phyloP scores from a whole-genome alignment of 2,888 invertebrate species.

The Morpho achilles region DNA sequence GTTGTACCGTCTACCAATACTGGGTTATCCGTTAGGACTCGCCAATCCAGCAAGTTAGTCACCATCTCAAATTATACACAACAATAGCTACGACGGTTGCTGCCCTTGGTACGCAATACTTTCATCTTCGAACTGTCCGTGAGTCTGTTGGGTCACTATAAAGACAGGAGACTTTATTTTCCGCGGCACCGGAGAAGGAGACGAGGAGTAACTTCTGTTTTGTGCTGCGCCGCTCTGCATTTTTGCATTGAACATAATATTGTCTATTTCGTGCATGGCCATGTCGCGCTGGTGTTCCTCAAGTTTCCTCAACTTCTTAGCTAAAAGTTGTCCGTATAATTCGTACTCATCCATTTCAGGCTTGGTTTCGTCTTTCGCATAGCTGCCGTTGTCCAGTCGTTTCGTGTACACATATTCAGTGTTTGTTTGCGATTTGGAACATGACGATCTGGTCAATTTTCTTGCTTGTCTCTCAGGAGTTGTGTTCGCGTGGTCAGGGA shows the following conservation, averaged over 20 bases:
- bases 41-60: too few species aligned
- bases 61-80: too few species aligned
- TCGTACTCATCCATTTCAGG: conserved; percentile 60
- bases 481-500: conserved; percentile 30
- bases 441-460: conserved; percentile 7
- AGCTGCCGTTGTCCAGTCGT: conserved; percentile 6
- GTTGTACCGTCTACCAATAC: too few species aligned
- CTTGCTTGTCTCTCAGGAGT: conserved; percentile 5
- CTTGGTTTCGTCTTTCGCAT: conserved; percentile 27
- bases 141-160: conserved; percentile 46
- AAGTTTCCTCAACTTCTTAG: conserved; percentile 62
- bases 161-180: conserved; percentile 57
- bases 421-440: conserved; percentile 22
- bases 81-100: conserved; percentile 16
- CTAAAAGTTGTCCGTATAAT: conserved; percentile 59
- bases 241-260: conserved; percentile 64
- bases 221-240: conserved; percentile 43
- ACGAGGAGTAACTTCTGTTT: conserved; percentile 39
- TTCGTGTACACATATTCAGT: conserved; percentile 28
- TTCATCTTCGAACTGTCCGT: conserved; percentile 51
- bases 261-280: conserved; percentile 70
- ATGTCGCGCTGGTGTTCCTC: conserved; percentile 63
- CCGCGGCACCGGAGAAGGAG: conserved; percentile 44
- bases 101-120: conserved; percentile 46
- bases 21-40: too few species aligned